Conservation (phyloP, 2,888 invertebrate species). For the Eucriotettix oculatus region DNA sequence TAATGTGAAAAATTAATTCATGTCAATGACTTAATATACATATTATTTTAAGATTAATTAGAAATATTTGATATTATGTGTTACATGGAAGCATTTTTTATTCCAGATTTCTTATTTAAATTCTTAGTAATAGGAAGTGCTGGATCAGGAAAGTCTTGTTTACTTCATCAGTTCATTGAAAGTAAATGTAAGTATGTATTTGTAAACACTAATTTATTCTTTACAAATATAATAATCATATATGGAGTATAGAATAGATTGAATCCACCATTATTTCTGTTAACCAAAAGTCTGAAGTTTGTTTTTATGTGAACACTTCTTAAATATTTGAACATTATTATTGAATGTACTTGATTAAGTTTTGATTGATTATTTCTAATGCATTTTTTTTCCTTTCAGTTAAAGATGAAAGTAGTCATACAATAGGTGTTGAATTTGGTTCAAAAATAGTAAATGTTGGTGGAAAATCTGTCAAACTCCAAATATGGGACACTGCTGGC, state of each 20-base stretch:
- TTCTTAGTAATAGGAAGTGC: conserved; percentile 74
- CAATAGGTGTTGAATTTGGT: conserved; percentile 78
- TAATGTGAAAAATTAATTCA: too few relatives aligned
- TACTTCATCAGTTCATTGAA: conserved; percentile 70
- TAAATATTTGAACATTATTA: too few relatives aligned
- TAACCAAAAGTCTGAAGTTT: background rate
- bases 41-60: too few relatives aligned
- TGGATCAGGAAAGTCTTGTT: conserved; percentile 67
- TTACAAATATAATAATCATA: background rate
- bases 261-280: too few relatives aligned
- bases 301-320: background rate
- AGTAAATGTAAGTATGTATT: conserved; percentile 53
- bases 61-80: too few relatives aligned
- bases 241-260: too few relatives aligned
- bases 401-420: conserved; percentile 68
- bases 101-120: conserved; percentile 68
- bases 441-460: conserved; percentile 69
- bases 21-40: too few relatives aligned
- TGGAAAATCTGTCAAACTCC: conserved; percentile 65
- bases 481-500: conserved; percentile 55
- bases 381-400: conserved; percentile 34
- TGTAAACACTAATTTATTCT: too few relatives aligned
- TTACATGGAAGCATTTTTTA: background rate
- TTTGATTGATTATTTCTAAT: background rate
- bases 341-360: too few relatives aligned